phyloP scores from a whole-genome alignment of 2,113 vertebrate genomes.

The Dunckerocampus dactyliophorus region DNA sequence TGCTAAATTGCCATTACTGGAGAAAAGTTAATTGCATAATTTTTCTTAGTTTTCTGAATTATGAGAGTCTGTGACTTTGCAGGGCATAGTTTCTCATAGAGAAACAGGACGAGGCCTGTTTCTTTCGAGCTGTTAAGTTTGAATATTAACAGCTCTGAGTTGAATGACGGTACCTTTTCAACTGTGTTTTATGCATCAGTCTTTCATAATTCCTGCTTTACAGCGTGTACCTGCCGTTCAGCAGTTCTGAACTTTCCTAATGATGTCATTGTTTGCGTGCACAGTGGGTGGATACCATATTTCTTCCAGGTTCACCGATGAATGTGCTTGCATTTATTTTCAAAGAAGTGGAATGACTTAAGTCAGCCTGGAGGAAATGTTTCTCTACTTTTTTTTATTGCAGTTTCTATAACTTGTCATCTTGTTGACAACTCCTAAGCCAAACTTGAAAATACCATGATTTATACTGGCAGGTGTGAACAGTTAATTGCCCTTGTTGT shows the following conservation, averaged over 20 bases:
- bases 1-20: too few species aligned
- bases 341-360: slow-evolving; percentile 41
- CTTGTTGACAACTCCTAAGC: slow-evolving; percentile 12
- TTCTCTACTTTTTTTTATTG: slow-evolving; percentile 24
- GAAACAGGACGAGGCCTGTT: too few species aligned
- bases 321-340: slow-evolving; percentile 27
- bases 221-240: slow-evolving; percentile 21
- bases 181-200: neutral
- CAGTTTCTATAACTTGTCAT: slow-evolving; percentile 12
- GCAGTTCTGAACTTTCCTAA: slow-evolving; percentile 21
- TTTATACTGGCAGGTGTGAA: slow-evolving; percentile 29
- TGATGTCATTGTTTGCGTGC: slow-evolving; percentile 28
- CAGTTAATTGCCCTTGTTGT: slow-evolving; percentile 15
- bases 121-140: neutral
- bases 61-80: too few species aligned
- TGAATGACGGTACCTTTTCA: neutral
- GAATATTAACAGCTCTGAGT: neutral
- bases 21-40: too few species aligned
- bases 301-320: slow-evolving; percentile 45
- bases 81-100: too few species aligned
- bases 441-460: slow-evolving; percentile 8
- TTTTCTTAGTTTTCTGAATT: too few species aligned
- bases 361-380: slow-evolving; percentile 38
- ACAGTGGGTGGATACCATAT: slow-evolving; percentile 21
- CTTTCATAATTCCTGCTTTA: slow-evolving; percentile 5